phyloP scores from a whole-genome alignment of 1,140 invertebrate species.

The Akabosia matsudoensis region DNA sequence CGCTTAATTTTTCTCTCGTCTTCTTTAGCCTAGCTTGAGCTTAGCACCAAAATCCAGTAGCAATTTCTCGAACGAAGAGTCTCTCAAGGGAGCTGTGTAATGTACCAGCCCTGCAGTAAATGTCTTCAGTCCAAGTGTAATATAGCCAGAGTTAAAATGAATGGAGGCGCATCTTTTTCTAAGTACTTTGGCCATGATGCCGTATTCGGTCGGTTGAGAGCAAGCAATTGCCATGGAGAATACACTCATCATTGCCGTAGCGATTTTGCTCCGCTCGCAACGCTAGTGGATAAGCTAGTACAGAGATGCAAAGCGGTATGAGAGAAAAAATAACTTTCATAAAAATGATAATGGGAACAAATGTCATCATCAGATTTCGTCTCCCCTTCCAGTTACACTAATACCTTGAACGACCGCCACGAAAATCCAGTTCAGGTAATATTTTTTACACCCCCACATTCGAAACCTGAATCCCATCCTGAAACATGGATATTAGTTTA shows the following conservation, averaged over 20 bases:
- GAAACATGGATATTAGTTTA: too few species aligned
- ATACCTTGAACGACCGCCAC: neutral
- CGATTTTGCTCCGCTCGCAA: too few species aligned
- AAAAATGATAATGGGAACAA: slow-evolving; percentile 22
- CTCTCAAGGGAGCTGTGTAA: too few species aligned
- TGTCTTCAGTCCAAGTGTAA: neutral
- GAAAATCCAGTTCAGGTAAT: neutral
- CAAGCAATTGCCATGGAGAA: neutral
- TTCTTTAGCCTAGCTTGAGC: neutral
- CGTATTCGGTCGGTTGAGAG: neutral
- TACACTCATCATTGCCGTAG: too few species aligned
- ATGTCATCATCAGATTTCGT: slow-evolving; percentile 16
- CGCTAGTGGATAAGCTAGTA: slow-evolving; percentile 4
- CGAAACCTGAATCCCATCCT: too few species aligned
- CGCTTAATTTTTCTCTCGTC: neutral
- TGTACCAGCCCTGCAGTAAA: too few species aligned
- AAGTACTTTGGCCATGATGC: neutral
- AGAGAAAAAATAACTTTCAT: slow-evolving; percentile 3
- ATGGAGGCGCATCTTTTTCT: neutral
- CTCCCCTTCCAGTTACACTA: neutral
- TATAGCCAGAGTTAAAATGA: slow-evolving; percentile 9
- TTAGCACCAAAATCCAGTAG: too few species aligned
- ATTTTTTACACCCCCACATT: neutral
- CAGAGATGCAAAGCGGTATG: neutral
- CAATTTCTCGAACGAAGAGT: too few species aligned